A percentile compares a stretch with the other conserved stretches of the same genome.
phyloP scores from a whole-genome alignment of 1,140 invertebrate species.

The Elymnias hypermnestra region DNA sequence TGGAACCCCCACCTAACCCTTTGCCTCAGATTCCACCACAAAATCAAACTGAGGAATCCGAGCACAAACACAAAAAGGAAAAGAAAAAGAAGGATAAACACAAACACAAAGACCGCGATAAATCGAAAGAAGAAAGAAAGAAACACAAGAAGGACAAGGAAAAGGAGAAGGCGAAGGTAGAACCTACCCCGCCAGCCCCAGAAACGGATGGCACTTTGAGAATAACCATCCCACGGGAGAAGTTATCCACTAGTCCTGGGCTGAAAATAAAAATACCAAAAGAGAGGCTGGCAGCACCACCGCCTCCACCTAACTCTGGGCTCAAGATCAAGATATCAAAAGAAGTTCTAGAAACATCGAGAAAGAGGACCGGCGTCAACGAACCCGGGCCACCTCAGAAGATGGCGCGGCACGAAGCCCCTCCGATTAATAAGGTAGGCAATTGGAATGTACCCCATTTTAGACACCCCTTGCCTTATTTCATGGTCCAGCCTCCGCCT shows the following conservation, averaged over 20 bases:
- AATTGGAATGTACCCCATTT: constrained; percentile 42
- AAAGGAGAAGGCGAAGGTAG: constrained; percentile 48
- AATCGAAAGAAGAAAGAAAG: constrained; percentile 63
- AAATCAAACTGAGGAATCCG: constrained; percentile 31
- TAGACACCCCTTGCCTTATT: constrained; percentile 45
- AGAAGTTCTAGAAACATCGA: constrained; percentile 60
- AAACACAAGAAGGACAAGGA: constrained; percentile 74
- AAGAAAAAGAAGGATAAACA: constrained; percentile 76
- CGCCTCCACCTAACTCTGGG: constrained; percentile 49
- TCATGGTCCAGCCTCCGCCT: constrained; percentile 57
- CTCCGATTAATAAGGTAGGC: constrained; percentile 50
- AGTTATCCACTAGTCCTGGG: constrained; percentile 53
- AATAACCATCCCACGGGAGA: constrained; percentile 67
- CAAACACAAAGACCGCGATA: constrained; percentile 73
- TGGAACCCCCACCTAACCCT: constrained; percentile 20
- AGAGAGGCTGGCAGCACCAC: constrained; percentile 64
- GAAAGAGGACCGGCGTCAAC: constrained; percentile 37
- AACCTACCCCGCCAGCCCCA: constrained; percentile 26
- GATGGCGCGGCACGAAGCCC: constrained; percentile 47
- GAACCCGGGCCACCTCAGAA: constrained; percentile 50
- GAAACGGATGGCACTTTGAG: constrained; percentile 40
- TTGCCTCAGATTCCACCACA: constrained; percentile 11
- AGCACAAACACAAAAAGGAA: constrained; percentile 67
- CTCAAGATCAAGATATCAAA: constrained; percentile 73
- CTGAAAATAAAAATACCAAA: constrained; percentile 72